Base-by-base conservation (phyloP, 2,888 invertebrate genomes). In the Elmis aenea region DNA sequence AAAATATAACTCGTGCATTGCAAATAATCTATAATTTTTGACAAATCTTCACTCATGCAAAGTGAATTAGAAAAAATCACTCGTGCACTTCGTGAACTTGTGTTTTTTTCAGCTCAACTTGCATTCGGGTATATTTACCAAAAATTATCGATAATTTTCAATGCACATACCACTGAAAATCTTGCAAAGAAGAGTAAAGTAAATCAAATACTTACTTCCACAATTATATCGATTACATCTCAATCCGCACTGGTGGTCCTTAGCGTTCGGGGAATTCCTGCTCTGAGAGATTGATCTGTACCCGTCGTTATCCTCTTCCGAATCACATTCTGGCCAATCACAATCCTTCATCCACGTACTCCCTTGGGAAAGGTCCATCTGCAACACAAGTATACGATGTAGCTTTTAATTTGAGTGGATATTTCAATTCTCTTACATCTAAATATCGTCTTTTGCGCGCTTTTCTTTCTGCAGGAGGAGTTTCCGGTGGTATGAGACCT, bases 251-350 rank as follows among this genome's bases (percentile, higher is more conserved):
- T 73, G 74, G 25, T 75, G 73, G 42, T 77, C 59, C 55, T 66
- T 56, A 51, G 50, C 42, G 11, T 47, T 51, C 13, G 60, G 59
- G 3, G 60, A 56, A 36, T 51, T 50, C 37, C 52, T 51, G 13
- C 50, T 46, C 27, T 52, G 54, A 3, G 51, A 45, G 33, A 57
- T 52, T 13, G 53, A 53, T 46, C 59, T 62, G 26, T 59, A 54
- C 8, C 53, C 53, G 14, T 62, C 55, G 38, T 65, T 65, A 45
- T 57, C 63, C 43, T 74, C 74, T 38, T 74, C 74, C 13, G 70
- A 71, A 49, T 77, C 77, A 49, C 72, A 72, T 47, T 76, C 76
- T 1, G 78, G 77, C 79, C 79, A 79, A 53, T 79, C 77, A 44
- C 73, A 71, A 67, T 66, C 76, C 51, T 67, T 66, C 42, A 72